Percentiles rank a stretch among this genome's conserved stretches.
Evolutionary conservation across 2,113 vertebrate genomes (phyloP).

Genomic region (Proteles cristata): DNA sequence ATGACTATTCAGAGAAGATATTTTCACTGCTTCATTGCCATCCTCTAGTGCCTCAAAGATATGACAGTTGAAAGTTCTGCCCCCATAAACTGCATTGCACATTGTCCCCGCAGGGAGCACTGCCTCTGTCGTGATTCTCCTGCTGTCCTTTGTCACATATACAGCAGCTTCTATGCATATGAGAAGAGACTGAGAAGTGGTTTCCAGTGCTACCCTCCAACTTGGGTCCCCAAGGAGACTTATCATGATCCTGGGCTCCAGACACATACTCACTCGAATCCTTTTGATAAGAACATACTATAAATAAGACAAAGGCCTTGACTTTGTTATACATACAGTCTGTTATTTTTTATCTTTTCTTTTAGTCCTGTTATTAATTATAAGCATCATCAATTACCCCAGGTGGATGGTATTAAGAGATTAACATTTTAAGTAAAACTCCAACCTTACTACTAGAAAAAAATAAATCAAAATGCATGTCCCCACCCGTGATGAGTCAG

Average conservation of each 20-base stretch:
- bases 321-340: background rate
- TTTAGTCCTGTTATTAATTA: background rate
- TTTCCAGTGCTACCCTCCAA: background rate
- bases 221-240: background rate
- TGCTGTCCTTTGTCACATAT: background rate
- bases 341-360: background rate
- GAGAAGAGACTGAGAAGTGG: background rate
- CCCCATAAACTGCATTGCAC: fast-evolving
- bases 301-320: background rate
- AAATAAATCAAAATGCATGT: background rate
- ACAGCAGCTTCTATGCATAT: background rate
- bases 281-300: background rate
- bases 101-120: background rate
- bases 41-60: background rate
- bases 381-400: background rate
- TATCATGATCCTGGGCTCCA: background rate
- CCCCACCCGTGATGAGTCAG: fast-evolving
- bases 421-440: background rate
- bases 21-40: fast-evolving
- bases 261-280: background rate
- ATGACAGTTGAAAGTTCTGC: background rate
- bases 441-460: background rate
- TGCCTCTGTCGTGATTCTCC: background rate
- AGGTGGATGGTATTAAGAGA: background rate
- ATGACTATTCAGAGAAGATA: background rate